phyloP scores from a whole-genome alignment of 2,888 invertebrate species.

The Cataglyphis albicans region DNA sequence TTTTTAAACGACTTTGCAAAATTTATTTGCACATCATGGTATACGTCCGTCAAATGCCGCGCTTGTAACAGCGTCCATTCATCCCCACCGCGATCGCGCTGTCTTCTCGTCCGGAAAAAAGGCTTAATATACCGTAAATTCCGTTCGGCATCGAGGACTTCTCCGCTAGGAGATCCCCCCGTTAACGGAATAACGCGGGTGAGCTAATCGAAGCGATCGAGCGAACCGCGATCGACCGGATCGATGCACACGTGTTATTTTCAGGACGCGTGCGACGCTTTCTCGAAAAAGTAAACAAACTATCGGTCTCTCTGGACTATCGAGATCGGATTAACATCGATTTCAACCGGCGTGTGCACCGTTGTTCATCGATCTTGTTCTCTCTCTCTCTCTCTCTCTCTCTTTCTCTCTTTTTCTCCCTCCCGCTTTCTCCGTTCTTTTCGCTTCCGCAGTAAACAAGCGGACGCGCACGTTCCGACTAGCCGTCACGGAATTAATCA shows the following conservation, averaged over 20 bases:
- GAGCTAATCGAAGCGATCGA: conserved; percentile 35
- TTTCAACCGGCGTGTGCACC: conserved; percentile 53
- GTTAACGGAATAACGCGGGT: conserved; percentile 48
- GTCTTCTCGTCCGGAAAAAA: conserved; percentile 10
- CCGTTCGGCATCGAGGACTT: conserved; percentile 19
- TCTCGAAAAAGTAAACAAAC: conserved; percentile 60
- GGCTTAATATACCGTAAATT: conserved; percentile 49
- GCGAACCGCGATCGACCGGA: conserved; percentile 10
- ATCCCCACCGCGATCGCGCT: conserved; percentile 8
- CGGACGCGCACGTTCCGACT: conserved; percentile 53
- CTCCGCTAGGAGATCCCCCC: background rate
- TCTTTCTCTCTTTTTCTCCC: no score
- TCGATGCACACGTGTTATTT: background rate
- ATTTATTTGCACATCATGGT: conserved; percentile 51
- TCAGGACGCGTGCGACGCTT: conserved; percentile 31
- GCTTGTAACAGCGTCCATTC: conserved; percentile 5
- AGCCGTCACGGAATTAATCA: conserved; percentile 74
- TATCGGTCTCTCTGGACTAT: conserved; percentile 61
- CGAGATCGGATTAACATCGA: conserved; percentile 71
- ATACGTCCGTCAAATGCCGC: conserved; percentile 26
- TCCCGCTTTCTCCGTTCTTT: conserved; percentile 32
- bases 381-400: conserved; percentile 3
- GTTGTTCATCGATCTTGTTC: conserved; percentile 46
- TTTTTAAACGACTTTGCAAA: conserved; percentile 26
- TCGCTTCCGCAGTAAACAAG: conserved; percentile 67